Evolutionary conservation across 2,888 invertebrate species (phyloP).

Genomic region (Linnaemya vulpina): DNA sequence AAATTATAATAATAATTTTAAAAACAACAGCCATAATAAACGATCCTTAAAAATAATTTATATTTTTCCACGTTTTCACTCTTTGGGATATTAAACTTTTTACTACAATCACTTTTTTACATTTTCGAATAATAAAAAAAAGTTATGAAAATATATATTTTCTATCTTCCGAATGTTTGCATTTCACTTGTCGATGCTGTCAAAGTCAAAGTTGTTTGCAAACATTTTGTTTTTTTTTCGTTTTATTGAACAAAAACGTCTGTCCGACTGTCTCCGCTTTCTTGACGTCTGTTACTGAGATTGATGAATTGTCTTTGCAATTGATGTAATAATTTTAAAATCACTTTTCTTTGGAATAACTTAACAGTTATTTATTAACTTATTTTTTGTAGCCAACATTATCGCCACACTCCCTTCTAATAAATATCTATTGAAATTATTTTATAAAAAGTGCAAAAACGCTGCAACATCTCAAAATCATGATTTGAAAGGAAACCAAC

Average conservation of each 20-base stretch:
- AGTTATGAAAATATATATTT: not conserved
- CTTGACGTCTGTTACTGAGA: not conserved
- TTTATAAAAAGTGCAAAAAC: not conserved
- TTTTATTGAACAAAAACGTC: not conserved
- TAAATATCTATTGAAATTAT: slow-evolving; percentile 28
- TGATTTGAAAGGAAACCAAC: slow-evolving; percentile 35
- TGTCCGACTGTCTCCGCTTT: slow-evolving; percentile 18
- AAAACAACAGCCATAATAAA: slow-evolving; percentile 23
- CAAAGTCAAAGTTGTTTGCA: slow-evolving; percentile 14
- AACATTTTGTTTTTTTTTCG: slow-evolving; percentile 3
- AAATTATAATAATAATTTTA: not conserved
- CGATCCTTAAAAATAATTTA: slow-evolving; percentile 44
- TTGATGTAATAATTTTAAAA: slow-evolving; percentile 47
- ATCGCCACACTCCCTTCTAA: not conserved
- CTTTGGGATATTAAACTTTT: slow-evolving; percentile 23
- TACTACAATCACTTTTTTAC: slow-evolving; percentile 47
- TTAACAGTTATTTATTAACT: not conserved
- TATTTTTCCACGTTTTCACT: slow-evolving; percentile 8
- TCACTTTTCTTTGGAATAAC: slow-evolving; percentile 32
- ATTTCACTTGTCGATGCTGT: slow-evolving; percentile 25
- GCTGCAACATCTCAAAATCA: not conserved
- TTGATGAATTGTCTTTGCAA: slow-evolving; percentile 40
- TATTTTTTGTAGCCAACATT: not conserved
- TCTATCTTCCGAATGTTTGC: slow-evolving; percentile 1
- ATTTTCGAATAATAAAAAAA: slow-evolving; percentile 4